A percentile compares a stretch with the other conserved stretches of the same genome.
Conservation (phyloP, 1,140 invertebrate species). For the Grapholita molesta region DNA sequence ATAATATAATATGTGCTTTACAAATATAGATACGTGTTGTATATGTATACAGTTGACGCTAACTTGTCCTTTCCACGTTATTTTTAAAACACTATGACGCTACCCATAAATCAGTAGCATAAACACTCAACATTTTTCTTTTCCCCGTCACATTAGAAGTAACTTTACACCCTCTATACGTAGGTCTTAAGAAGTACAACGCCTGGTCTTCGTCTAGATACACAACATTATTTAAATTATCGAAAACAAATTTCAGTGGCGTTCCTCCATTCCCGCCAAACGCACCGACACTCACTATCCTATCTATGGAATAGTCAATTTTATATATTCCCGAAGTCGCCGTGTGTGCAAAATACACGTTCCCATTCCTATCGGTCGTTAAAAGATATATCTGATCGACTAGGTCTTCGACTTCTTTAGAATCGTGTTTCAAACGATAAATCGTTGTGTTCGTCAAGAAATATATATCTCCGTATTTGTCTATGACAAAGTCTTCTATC, state of each 20-base stretch:
- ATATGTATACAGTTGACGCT: too few relatives aligned
- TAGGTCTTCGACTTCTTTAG: constrained; percentile 39
- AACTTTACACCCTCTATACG: constrained; percentile 45
- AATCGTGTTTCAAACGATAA: constrained; percentile 44
- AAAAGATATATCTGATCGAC: constrained; percentile 50
- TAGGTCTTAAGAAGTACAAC: constrained; percentile 52
- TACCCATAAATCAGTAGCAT: background rate
- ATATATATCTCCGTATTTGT: constrained; percentile 50
- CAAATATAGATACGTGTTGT: too few relatives aligned
- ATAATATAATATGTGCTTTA: too few relatives aligned
- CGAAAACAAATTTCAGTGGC: constrained; percentile 49
- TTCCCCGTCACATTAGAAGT: constrained; percentile 34
- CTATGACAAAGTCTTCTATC: constrained; percentile 58
- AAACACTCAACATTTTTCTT: constrained; percentile 34
- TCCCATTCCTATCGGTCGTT: constrained; percentile 44
- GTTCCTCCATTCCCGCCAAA: constrained; percentile 34
- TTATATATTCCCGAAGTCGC: constrained; percentile 47
- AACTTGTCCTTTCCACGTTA: too few relatives aligned
- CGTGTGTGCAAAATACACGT: constrained; percentile 50
- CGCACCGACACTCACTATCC: constrained; percentile 41
- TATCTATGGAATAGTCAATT: constrained; percentile 38
- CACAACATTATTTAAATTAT: constrained; percentile 51
- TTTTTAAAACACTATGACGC: background rate
- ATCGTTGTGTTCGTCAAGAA: constrained; percentile 47
- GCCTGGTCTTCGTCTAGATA: constrained; percentile 49